These are phyloP conservation scores for Spheniscus humboldti DNA, from an alignment of 2,797 vertebrate genomes.

Conservation along the genomic window DNA sequence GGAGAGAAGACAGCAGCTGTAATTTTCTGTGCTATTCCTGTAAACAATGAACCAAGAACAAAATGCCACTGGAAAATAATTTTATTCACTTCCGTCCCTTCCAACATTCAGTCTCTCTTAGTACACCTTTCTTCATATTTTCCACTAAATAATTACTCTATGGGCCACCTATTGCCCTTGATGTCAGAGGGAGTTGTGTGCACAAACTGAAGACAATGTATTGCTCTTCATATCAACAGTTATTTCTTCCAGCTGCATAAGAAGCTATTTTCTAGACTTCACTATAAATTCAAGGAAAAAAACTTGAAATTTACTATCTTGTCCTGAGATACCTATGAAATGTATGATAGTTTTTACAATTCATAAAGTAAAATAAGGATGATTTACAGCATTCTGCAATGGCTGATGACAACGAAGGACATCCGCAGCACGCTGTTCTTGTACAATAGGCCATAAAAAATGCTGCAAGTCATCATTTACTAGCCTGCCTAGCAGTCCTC, in stretches of 20 bases:
- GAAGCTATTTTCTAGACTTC: neutral
- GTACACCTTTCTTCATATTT: neutral
- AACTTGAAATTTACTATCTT: slow-evolving; percentile 35
- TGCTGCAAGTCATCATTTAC: neutral
- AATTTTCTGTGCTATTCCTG: neutral
- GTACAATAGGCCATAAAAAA: slow-evolving; percentile 1
- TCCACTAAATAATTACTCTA: neutral
- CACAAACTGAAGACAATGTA: neutral
- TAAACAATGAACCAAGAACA: neutral
- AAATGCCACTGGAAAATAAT: neutral
- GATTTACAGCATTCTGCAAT: slow-evolving; percentile 28
- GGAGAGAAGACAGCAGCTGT: neutral
- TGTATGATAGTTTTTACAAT: slow-evolving; percentile 56
- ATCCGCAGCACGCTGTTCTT: neutral
- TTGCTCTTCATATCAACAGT: neutral
- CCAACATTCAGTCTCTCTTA: neutral
- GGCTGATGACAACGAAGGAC: slow-evolving; percentile 36
- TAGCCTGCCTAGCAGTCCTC: neutral
- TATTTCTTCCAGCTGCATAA: neutral
- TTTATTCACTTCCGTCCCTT: neutral
- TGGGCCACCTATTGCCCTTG: neutral
- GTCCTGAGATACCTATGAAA: slow-evolving; percentile 54
- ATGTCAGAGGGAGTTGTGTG: neutral
- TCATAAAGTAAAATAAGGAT: slow-evolving; percentile 48
- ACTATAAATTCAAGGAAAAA: slow-evolving; percentile 24